A percentile compares a stretch with the other conserved stretches of the same genome.
phyloP scores from a whole-genome alignment of 2,888 invertebrate genomes.

The Noctua pronuba region DNA sequence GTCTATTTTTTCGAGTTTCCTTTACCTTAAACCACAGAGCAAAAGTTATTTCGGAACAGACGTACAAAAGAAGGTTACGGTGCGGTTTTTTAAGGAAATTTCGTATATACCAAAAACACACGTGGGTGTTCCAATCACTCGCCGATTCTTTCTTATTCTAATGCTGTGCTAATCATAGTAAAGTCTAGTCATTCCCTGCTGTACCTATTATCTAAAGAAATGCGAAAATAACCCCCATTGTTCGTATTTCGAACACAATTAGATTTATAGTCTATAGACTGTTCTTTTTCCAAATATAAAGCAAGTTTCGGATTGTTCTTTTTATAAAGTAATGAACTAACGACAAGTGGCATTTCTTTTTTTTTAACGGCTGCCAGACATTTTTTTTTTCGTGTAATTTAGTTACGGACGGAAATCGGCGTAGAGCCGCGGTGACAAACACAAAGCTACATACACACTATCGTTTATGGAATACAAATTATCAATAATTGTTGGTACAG shows the following conservation, averaged over 20 bases:
- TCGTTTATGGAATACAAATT: constrained; percentile 79
- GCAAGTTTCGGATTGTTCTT: constrained; percentile 23
- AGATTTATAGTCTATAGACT: constrained; percentile 38
- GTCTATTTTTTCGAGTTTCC: neutral
- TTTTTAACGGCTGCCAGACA: constrained; percentile 40
- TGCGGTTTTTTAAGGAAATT: constrained; percentile 76
- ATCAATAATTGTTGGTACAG: constrained; percentile 75
- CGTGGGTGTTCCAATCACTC: constrained; percentile 72
- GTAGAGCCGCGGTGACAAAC: constrained; percentile 64
- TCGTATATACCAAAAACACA: constrained; percentile 67
- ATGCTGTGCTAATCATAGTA: constrained; percentile 49
- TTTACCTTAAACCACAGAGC: constrained; percentile 52
- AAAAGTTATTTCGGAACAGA: constrained; percentile 73
- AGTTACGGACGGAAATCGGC: constrained; percentile 67
- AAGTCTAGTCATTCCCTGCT: constrained; percentile 38
- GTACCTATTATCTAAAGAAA: constrained; percentile 24
- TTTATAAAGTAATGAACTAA: constrained; percentile 25
- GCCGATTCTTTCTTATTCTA: constrained; percentile 51
- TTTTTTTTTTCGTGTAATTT: constrained; percentile 49
- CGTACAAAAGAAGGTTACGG: constrained; percentile 75
- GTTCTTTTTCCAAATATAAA: constrained; percentile 44
- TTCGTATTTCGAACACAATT: constrained; percentile 46
- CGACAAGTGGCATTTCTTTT: constrained; percentile 30
- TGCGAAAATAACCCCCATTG: constrained; percentile 53
- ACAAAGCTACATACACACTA: constrained; percentile 65